Evolutionary conservation across 2,797 vertebrate genomes (phyloP).

Genomic region (Melanotaenia trifasciata): DNA sequence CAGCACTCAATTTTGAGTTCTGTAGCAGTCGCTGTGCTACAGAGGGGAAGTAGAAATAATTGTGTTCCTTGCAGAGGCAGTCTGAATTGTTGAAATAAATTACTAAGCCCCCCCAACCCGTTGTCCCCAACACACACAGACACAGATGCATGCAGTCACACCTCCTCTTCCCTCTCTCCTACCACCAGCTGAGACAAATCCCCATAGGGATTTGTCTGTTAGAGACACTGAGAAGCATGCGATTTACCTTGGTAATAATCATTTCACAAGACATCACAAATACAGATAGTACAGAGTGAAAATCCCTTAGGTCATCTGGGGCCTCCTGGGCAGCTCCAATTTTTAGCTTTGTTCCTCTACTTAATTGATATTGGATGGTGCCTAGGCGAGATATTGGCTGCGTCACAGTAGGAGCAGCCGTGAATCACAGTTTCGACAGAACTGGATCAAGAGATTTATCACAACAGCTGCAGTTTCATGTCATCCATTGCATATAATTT

Average conservation of each 20-base stretch:
- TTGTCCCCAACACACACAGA: slow-evolving; percentile 59
- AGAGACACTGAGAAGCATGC: slow-evolving; percentile 70
- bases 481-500: slow-evolving; percentile 51
- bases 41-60: slow-evolving; percentile 81
- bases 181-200: slow-evolving; percentile 70
- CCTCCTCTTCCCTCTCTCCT: slow-evolving; percentile 31
- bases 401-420: slow-evolving; percentile 62
- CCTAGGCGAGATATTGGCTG: slow-evolving; percentile 50
- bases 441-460: slow-evolving; percentile 71
- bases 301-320: slow-evolving; percentile 71
- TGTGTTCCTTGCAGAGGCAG: slow-evolving; percentile 80
- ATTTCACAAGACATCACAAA: slow-evolving; percentile 79
- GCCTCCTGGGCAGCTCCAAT: slow-evolving; percentile 66
- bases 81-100: slow-evolving; percentile 85
- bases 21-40: slow-evolving; percentile 66
- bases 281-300: slow-evolving; percentile 62
- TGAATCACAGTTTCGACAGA: slow-evolving; percentile 70
- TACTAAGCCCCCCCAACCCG: slow-evolving; percentile 66
- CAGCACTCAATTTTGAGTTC: slow-evolving; percentile 79
- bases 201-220: slow-evolving; percentile 73
- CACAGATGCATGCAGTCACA: slow-evolving; percentile 42
- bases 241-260: slow-evolving; percentile 84
- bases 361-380: slow-evolving; percentile 77
- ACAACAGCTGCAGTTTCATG: slow-evolving; percentile 57
- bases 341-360: slow-evolving; percentile 67